These are phyloP conservation scores for Scaptomyza cyrtandrae DNA, from an alignment of 2,888 invertebrate genomes.

Conservation along the genomic window DNA sequence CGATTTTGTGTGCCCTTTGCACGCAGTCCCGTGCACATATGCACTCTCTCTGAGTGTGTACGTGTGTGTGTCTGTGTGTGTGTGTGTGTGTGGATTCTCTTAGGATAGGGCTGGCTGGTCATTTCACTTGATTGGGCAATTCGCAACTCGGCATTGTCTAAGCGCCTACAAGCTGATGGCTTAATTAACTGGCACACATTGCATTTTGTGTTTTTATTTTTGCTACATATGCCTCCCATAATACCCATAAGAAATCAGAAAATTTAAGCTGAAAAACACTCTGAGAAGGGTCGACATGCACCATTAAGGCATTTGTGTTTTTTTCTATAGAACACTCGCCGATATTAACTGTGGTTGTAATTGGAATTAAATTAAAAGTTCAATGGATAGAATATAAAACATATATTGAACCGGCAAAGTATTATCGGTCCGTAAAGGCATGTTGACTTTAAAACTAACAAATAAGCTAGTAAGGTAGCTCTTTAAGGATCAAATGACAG, in stretches of 20 bases:
- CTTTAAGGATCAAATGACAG: too few relatives aligned
- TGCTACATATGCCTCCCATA: constrained; percentile 5
- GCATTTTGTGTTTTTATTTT: constrained; percentile 44
- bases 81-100: constrained; percentile 16
- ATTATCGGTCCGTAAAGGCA: too few relatives aligned
- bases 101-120: constrained; percentile 49
- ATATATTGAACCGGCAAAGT: too few relatives aligned
- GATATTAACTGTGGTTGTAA: not conserved
- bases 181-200: constrained; percentile 71
- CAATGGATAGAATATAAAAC: not conserved
- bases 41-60: constrained; percentile 13
- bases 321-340: not conserved
- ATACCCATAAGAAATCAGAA: constrained; percentile 33
- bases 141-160: constrained; percentile 65
- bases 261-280: constrained; percentile 10
- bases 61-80: constrained; percentile 12
- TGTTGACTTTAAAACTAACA: too few relatives aligned
- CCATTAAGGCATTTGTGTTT: not conserved
- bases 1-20: constrained; percentile 53
- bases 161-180: constrained; percentile 64
- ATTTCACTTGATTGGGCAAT: constrained; percentile 75
- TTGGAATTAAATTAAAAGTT: not conserved
- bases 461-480: too few relatives aligned
- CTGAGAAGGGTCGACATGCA: constrained; percentile 4
- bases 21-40: constrained; percentile 32